Percentiles rank a stretch among this genome's conserved stretches.
Evolutionary conservation across 2,888 invertebrate species (phyloP).

Genomic region (Pristionchus fissidentatus): DNA sequence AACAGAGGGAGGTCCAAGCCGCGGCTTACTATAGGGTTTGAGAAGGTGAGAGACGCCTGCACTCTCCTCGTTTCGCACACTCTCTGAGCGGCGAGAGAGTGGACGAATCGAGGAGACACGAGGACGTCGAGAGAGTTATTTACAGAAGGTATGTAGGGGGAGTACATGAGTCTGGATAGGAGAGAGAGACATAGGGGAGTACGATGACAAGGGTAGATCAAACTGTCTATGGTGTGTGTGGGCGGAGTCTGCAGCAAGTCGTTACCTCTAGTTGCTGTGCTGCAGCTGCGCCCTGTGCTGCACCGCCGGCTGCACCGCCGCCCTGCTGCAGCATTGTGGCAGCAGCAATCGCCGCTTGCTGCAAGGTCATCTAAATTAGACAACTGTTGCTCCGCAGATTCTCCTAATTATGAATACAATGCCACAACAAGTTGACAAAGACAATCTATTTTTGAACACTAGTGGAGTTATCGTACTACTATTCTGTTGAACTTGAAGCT

Average conservation of each 20-base stretch:
- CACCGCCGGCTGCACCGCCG: not conserved
- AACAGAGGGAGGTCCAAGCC: not conserved
- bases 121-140: not conserved
- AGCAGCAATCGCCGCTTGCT: constrained; percentile 29
- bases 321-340: constrained; percentile 41
- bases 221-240: not conserved
- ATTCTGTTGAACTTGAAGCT: too few species aligned
- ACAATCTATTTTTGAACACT: too few species aligned
- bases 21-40: constrained; percentile 13
- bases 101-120: not conserved
- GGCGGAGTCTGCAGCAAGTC: not conserved
- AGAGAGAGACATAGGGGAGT: not conserved
- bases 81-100: not conserved
- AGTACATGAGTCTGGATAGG: too few species aligned
- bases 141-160: constrained; percentile 32
- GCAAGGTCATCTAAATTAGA: not conserved
- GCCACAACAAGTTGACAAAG: too few species aligned
- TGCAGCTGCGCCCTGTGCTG: constrained; percentile 24
- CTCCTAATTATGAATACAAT: too few species aligned
- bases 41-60: not conserved
- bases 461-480: too few species aligned
- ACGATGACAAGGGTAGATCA: not conserved
- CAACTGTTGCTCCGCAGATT: too few species aligned
- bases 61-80: not conserved
- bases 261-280: constrained; percentile 34